A percentile compares a stretch with the other conserved stretches of the same genome.
phyloP scores from a whole-genome alignment of 2,888 invertebrate species.

The Drosophila infuscata region DNA sequence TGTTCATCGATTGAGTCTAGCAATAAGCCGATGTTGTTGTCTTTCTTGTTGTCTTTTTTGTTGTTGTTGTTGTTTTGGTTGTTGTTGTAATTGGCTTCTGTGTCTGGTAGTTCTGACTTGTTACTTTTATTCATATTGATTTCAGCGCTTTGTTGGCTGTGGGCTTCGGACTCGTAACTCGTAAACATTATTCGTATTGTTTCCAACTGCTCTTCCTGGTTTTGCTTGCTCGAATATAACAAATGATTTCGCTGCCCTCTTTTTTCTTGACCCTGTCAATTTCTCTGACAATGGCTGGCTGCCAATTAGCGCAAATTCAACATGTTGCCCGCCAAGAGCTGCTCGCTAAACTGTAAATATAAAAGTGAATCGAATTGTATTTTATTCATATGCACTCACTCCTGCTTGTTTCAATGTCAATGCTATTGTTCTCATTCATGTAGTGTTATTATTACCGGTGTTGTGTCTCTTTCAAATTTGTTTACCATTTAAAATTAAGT shows the following conservation, averaged over 20 bases:
- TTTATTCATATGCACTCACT: slow-evolving; percentile 36
- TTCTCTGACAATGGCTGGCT: slow-evolving; percentile 43
- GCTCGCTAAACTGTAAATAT: slow-evolving; percentile 53
- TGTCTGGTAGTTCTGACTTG: slow-evolving; percentile 21
- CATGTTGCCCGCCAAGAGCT: slow-evolving; percentile 56
- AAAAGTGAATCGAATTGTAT: slow-evolving; percentile 27
- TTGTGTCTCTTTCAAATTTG: slow-evolving; percentile 6
- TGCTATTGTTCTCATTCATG: slow-evolving; percentile 19
- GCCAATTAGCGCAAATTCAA: slow-evolving; percentile 59
- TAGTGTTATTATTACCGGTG: background rate
- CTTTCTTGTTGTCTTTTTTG: background rate
- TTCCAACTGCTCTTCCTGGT: slow-evolving; percentile 2
- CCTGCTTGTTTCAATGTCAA: slow-evolving; percentile 43
- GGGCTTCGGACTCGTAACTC: slow-evolving; percentile 14
- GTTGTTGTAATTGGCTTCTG: slow-evolving; percentile 20
- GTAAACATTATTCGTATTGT: slow-evolving; percentile 45
- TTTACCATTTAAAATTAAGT: slow-evolving; percentile 16
- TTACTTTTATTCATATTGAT: slow-evolving; percentile 14
- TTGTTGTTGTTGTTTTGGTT: slow-evolving; percentile 4
- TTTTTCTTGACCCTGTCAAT: background rate
- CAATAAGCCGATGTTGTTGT: slow-evolving; percentile 8
- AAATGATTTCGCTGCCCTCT: slow-evolving; percentile 19
- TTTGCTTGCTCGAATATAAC: slow-evolving; percentile 1
- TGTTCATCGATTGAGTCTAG: slow-evolving; percentile 66
- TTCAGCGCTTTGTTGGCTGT: slow-evolving; percentile 10